Percentiles rank a stretch among this genome's conserved stretches.
phyloP scores from a whole-genome alignment of 2,113 vertebrate genomes.

The Equus quagga region DNA sequence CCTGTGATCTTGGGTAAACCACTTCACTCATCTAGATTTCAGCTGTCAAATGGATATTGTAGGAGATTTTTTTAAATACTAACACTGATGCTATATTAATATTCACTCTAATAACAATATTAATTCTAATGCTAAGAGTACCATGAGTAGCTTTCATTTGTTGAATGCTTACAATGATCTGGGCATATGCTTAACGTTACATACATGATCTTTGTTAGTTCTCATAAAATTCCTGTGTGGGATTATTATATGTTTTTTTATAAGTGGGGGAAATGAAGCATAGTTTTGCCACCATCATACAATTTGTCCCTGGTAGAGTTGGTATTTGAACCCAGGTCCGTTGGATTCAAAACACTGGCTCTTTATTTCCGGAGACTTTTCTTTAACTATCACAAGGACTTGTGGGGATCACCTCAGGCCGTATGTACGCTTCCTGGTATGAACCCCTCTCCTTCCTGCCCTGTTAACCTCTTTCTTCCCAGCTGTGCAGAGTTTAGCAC shows the following conservation, averaged over 20 bases:
- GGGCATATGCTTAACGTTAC: neutral
- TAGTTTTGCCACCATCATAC: neutral
- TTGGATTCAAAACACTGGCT: neutral
- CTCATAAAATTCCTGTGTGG: neutral
- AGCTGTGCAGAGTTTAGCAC: neutral
- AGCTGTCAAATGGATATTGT: neutral
- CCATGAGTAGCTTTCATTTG: neutral
- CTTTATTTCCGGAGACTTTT: neutral
- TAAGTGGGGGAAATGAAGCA: neutral
- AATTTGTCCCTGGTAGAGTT: neutral
- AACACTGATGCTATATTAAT: neutral
- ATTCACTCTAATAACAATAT: neutral
- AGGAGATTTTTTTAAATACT: neutral
- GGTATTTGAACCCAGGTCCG: neutral
- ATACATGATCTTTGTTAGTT: neutral
- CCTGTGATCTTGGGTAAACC: neutral
- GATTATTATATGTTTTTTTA: neutral
- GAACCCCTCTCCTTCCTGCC: neutral
- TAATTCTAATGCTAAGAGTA: neutral
- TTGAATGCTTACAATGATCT: neutral
- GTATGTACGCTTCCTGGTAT: neutral
- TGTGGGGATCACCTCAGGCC: rapidly evolving
- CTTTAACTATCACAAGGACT: neutral
- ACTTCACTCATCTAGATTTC: neutral
- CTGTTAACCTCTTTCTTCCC: neutral